Percentiles rank a stretch among this genome's conserved stretches.
Conservation (phyloP, 2,888 invertebrate species). For the Dryomyza anilis region DNA sequence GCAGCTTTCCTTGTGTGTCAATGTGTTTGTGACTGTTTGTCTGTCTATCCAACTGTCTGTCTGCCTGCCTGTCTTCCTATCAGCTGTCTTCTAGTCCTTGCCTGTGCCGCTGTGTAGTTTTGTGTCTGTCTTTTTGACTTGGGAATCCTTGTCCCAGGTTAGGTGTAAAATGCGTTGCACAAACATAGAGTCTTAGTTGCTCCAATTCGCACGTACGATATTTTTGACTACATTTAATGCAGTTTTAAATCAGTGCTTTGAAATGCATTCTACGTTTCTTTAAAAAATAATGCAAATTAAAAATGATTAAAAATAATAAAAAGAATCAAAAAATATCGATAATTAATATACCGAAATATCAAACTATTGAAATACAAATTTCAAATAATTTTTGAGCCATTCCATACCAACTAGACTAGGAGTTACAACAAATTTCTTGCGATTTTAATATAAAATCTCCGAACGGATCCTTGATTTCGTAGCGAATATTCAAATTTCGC, state of each 20-base stretch:
- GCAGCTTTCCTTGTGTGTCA: background rate
- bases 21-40: background rate
- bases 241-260: background rate
- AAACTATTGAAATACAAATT: no score
- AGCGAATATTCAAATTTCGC: no score
- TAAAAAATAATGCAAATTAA: no score
- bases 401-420: no score
- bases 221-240: background rate
- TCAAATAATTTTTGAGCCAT: no score
- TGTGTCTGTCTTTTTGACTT: background rate
- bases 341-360: no score
- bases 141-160: slow-evolving; percentile 9
- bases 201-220: background rate
- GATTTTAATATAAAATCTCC: no score
- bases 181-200: background rate
- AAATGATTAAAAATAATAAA: no score
- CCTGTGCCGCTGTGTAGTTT: background rate
- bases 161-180: background rate
- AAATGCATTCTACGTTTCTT: background rate
- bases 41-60: background rate
- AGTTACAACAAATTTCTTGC: no score
- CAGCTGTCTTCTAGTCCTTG: background rate
- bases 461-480: no score
- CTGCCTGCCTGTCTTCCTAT: background rate
- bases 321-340: no score